Evolutionary conservation across 64 coral and sea anemone genomes (phyloP), one percentile per base, ranked within the genome.

Genomic region (Dendronephthya gigantea): DNA sequence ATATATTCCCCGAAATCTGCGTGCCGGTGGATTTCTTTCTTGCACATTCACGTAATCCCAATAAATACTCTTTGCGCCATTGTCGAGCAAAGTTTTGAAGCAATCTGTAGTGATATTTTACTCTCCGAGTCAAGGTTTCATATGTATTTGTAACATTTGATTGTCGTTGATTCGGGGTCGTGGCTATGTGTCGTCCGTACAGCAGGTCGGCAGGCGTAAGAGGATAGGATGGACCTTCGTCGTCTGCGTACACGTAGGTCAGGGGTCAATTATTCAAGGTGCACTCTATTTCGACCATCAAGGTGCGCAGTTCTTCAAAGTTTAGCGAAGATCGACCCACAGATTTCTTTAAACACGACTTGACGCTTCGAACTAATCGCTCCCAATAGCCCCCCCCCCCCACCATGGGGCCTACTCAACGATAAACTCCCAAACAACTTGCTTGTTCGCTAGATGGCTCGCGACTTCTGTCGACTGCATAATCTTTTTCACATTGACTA

Each of bases 71-170:
- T 22, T 84, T 84, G 48, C 36, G 51, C 45, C 83, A 55, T 55
- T 55, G 19, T 22, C 22, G 22, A 31, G 83, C 39, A 55, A 58
- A 84, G 48, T 58, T 30, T 50, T 52, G 83, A 84, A 84, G 83
- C 16, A 84, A 33, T 14, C 62, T 48, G 33, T 27, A 19, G 62
- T 84, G 83, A 27, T 58, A 52, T 50, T 55, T 84, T 28, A 25
- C 48, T 84, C 11, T 11, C 27, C 38, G 33, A 0, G 49, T 52
- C 45, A 84, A 84, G 13, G 48, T 35, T 32, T 32, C 11, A 35
- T 84, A 55, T 7, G 83, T 51, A 35, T 52, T 84, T 29, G 62
- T 51, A 19, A 56, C n/a, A 35, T 84, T 52, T 29, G 52, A 49
- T 13, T 83, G 39, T 31, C 83, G 30, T 7, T 23, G 48, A 85